These are phyloP conservation scores for Sebastes hopkinsi DNA, from an alignment of 2,797 vertebrate genomes.

Conservation along the genomic window DNA sequence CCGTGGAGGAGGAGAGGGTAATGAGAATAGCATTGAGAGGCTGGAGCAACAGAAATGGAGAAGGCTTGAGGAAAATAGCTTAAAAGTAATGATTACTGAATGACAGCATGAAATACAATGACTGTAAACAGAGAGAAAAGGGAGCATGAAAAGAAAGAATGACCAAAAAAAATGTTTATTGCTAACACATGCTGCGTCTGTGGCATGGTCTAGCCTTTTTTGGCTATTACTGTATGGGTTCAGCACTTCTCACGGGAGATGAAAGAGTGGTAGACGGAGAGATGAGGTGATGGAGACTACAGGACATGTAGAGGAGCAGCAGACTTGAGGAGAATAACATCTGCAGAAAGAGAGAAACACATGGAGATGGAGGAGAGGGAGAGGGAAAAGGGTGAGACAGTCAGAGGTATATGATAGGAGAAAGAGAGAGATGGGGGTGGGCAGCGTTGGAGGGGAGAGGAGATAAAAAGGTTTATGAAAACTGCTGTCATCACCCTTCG, in stretches of 20 bases:
- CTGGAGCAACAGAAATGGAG: slow-evolving; percentile 20
- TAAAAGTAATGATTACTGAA: slow-evolving; percentile 19
- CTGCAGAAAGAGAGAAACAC: slow-evolving; percentile 46
- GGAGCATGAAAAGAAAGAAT: neutral
- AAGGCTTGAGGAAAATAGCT: neutral
- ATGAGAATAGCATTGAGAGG: slow-evolving; percentile 31
- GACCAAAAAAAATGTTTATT: neutral
- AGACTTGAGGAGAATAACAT: slow-evolving; percentile 43
- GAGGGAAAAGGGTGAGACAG: neutral
- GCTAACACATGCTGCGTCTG: slow-evolving; percentile 29
- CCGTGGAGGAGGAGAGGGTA: slow-evolving; percentile 7
- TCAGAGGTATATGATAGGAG: neutral
- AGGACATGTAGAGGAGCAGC: neutral
- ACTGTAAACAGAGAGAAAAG: neutral
- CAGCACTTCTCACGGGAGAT: neutral
- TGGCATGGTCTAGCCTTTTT: neutral
- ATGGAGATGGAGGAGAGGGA: neutral
- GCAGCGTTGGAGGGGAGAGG: neutral
- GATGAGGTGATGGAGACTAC: slow-evolving; percentile 33
- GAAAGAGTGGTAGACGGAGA: slow-evolving; percentile 10
- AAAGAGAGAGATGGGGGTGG: neutral
- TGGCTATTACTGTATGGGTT: neutral
- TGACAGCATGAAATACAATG: slow-evolving; percentile 13
- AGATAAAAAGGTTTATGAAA: slow-evolving; percentile 33
- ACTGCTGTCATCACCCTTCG: slow-evolving; percentile 17